Evolutionary conservation across 2,797 vertebrate genomes (phyloP), one percentile per base, ranked within the genome.

Genomic region (Pipistrellus nathusii): DNA sequence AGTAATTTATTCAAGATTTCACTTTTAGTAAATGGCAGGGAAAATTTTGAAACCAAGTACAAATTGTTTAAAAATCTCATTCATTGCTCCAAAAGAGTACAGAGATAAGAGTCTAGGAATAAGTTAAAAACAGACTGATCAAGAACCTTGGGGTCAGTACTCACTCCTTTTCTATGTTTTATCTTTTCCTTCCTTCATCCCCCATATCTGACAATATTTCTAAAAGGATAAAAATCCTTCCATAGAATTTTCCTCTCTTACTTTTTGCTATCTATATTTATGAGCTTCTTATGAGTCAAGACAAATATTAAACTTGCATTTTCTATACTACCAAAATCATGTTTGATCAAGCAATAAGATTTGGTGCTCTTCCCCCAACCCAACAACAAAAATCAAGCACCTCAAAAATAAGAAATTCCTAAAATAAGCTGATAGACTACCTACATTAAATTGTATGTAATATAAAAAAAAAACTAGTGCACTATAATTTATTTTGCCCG

Each of bases 371-470:
- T 85, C 44, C 1, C 90, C 23, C 20, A 4, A 92, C 30, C 6
- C 21, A 93, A 59, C 30, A 86, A 92, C 5, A 96, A 57, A 95
- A 93, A 88, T 11, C 48, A 93, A 59, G 18, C 0, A 38, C 25
- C 30, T 71, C 32, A 81, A 66, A 95, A 78, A 73, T 30, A 27
- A 68, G 3, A 41, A 41, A 38, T 77, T 77, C 88, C n/a, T 81
- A 77, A 92, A 94, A 38, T 72, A 85, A 92, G 4, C 14, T 85
- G 35, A 82, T 30, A 82, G 27, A 76, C 46, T 66, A 91, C 25
- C 10, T 66, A 75, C 2, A 89, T 78, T 68, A 91, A 95, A 85
- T 7, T 93, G 55, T 4, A 82, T 66, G 25, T 30, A 30, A 71
- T 69, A 89, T 2, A 82, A 64, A 89, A 92, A 89, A 92, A 44